A percentile compares a stretch with the other conserved stretches of the same genome.
Conservation (phyloP, 2,888 invertebrate genomes). For the Habrosyne pyritoides region DNA sequence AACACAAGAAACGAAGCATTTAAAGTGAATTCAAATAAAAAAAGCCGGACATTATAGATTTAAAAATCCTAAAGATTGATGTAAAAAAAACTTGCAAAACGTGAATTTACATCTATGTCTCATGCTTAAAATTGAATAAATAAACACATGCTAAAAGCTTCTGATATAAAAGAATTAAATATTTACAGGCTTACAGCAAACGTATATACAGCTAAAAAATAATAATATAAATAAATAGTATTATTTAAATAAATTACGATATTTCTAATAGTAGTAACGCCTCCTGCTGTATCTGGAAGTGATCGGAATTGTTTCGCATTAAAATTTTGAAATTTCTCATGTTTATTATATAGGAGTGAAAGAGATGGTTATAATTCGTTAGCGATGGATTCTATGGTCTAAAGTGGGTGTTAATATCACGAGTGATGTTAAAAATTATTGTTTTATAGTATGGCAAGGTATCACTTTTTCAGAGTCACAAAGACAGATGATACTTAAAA, state of each 20-base stretch:
- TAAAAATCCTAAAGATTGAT: too few species aligned
- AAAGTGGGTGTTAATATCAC: not conserved
- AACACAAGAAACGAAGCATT: too few species aligned
- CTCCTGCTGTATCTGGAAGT: constrained; percentile 75
- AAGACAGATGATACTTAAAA: too few species aligned
- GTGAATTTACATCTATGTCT: not conserved
- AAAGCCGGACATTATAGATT: too few species aligned
- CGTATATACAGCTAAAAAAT: constrained; percentile 42
- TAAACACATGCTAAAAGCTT: constrained; percentile 5
- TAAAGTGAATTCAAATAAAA: too few species aligned
- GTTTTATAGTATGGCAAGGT: not conserved
- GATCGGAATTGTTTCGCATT: constrained; percentile 35
- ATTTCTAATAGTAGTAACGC: constrained; percentile 69
- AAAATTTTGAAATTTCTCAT: constrained; percentile 16
- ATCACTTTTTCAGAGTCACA: too few species aligned
- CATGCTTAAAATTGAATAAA: constrained; percentile 13
- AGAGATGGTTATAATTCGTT: not conserved
- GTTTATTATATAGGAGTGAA: constrained; percentile 13
- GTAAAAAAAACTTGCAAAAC: too few species aligned
- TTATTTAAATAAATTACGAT: constrained; percentile 50
- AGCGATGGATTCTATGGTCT: constrained; percentile 3
- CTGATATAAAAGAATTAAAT: constrained; percentile 7
- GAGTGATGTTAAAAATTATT: not conserved
- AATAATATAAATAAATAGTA: constrained; percentile 47
- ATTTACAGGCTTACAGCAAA: constrained; percentile 30